Conservation (phyloP, 2,888 invertebrate species). For the Himalopsyche japonica region DNA sequence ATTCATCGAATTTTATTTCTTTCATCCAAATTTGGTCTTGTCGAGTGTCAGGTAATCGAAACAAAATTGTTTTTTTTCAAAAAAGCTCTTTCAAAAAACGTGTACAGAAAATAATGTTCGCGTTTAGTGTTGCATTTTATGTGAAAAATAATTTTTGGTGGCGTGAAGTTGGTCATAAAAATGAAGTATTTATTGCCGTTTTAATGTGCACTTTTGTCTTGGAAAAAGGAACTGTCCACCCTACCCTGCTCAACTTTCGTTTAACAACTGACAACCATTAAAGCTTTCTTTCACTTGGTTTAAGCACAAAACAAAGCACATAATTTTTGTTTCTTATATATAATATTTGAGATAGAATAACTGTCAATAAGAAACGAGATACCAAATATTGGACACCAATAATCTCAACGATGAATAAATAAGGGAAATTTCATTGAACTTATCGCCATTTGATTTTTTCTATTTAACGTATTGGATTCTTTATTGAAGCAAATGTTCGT, state of each 20-base stretch:
- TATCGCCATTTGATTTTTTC: too few species aligned
- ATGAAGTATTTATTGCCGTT: constrained; percentile 4
- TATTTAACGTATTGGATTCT: too few species aligned
- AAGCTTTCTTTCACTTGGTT: too few species aligned
- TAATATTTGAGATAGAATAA: too few species aligned
- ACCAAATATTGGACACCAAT: too few species aligned
- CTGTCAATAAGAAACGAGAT: too few species aligned
- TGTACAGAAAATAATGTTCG: neutral
- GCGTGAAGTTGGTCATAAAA: neutral
- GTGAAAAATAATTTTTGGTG: constrained; percentile 3
- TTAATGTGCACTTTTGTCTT: neutral
- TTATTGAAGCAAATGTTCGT: too few species aligned
- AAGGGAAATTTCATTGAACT: too few species aligned
- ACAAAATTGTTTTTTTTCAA: neutral
- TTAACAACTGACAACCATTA: neutral
- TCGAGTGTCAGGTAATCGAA: neutral
- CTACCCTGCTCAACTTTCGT: neutral
- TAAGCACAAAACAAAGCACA: too few species aligned
- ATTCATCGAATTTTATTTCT: neutral
- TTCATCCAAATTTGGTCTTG: neutral
- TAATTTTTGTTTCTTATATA: too few species aligned
- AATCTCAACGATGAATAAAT: too few species aligned
- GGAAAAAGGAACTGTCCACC: neutral
- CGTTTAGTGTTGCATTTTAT: neutral
- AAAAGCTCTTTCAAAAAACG: neutral